Conservation (phyloP, 2,888 invertebrate species). For the Omphaloscelis lunosa region DNA sequence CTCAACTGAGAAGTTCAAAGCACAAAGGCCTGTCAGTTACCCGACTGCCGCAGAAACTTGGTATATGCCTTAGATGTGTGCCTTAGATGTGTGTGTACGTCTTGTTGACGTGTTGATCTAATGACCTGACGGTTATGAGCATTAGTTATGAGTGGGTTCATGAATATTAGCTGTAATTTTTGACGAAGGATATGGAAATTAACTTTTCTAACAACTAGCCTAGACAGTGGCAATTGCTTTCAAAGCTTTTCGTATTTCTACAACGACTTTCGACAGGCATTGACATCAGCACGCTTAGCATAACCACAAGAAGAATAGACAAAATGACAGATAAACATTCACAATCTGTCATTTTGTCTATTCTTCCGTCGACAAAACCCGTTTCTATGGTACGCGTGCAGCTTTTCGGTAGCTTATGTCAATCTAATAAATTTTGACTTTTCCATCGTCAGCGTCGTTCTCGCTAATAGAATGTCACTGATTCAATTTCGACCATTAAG, state of each 20-base stretch:
- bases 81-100: constrained; percentile 20
- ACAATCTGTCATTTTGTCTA: too few species aligned
- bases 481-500: neutral
- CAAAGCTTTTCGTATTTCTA: neutral
- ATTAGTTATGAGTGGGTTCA: neutral
- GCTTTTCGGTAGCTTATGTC: neutral
- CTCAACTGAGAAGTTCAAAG: constrained; percentile 33
- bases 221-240: neutral
- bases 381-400: too few species aligned
- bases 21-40: constrained; percentile 48
- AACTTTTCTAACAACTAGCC: neutral
- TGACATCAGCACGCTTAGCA: too few species aligned
- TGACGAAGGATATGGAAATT: neutral
- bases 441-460: neutral
- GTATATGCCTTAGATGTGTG: neutral
- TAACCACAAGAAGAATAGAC: too few species aligned
- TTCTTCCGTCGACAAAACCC: too few species aligned
- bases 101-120: constrained; percentile 43
- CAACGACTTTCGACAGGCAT: too few species aligned
- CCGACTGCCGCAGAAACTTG: constrained; percentile 32
- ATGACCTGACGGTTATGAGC: constrained; percentile 13
- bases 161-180: neutral
- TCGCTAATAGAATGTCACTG: neutral
- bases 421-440: neutral
- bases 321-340: too few species aligned